Evolutionary conservation across 1,140 invertebrate species (phyloP).

Genomic region (Sarcophaga peregrina): DNA sequence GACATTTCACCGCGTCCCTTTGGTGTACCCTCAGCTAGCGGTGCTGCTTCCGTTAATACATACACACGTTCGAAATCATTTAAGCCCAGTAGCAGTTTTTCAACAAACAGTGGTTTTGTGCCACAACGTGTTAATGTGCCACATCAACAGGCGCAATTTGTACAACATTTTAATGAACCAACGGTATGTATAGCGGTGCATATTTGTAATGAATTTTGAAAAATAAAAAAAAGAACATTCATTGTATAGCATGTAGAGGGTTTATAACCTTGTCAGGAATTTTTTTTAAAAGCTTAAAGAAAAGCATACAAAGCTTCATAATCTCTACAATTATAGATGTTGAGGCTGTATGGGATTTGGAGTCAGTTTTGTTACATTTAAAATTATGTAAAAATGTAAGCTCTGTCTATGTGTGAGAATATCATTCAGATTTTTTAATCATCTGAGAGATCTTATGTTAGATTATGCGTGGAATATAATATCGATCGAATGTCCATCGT

Average conservation of each 20-base stretch:
- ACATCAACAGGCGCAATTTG: slow-evolving; percentile 63
- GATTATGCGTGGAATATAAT: no score
- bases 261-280: not conserved
- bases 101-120: slow-evolving; percentile 47
- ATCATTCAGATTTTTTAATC: no score
- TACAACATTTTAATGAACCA: slow-evolving; percentile 60
- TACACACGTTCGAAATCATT: slow-evolving; percentile 62
- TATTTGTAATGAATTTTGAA: not conserved
- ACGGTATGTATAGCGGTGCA: slow-evolving; percentile 46
- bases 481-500: no score
- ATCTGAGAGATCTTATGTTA: no score
- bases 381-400: no score
- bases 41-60: slow-evolving; percentile 48
- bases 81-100: slow-evolving; percentile 49
- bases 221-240: not conserved
- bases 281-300: not conserved
- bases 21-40: slow-evolving; percentile 49
- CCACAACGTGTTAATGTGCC: slow-evolving; percentile 58
- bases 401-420: no score
- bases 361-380: no score
- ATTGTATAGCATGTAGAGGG: not conserved
- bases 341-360: no score
- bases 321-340: no score
- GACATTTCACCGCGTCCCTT: slow-evolving; percentile 66
- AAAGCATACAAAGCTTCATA: no score